Conservation (phyloP, 2,113 vertebrate genomes). For the Calidris pugnax region DNA sequence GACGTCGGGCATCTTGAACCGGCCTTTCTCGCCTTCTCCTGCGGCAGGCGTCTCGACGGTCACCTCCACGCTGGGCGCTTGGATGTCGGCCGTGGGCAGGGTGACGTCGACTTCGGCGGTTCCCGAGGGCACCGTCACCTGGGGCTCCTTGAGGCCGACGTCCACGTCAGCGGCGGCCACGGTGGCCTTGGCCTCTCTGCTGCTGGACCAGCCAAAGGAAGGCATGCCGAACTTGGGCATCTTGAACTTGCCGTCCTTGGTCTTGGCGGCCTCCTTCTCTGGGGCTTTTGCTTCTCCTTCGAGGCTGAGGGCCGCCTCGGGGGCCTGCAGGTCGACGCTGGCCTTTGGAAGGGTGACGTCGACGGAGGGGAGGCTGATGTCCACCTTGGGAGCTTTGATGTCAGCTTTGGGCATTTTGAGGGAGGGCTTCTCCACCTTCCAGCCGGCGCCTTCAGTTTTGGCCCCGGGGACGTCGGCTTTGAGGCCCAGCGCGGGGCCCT, state of each 20-base stretch:
- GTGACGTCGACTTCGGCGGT: too few species aligned
- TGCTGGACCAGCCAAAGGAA: background rate
- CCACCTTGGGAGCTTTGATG: background rate
- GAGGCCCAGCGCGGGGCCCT: background rate
- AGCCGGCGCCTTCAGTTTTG: background rate
- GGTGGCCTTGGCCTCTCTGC: too few species aligned
- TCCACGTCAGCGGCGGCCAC: too few species aligned
- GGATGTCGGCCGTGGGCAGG: too few species aligned
- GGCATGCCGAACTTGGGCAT: background rate
- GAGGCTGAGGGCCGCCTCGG: accelerated
- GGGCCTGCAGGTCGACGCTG: accelerated
- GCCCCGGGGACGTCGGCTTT: background rate
- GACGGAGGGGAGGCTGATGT: background rate
- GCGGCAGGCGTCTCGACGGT: too few species aligned
- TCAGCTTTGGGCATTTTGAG: background rate
- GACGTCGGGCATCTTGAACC: too few species aligned
- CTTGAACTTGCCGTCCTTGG: constrained; percentile 24
- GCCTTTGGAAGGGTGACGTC: background rate
- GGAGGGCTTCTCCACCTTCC: background rate
- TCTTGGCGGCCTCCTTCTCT: background rate
- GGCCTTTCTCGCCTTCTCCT: too few species aligned
- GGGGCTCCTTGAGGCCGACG: too few species aligned
- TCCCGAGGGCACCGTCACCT: too few species aligned
- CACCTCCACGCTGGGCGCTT: too few species aligned
- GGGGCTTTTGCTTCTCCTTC: accelerated